Evolutionary conservation across 2,888 invertebrate genomes (phyloP), one percentile per base, ranked within the genome.

Genomic region (Xanthia togata): DNA sequence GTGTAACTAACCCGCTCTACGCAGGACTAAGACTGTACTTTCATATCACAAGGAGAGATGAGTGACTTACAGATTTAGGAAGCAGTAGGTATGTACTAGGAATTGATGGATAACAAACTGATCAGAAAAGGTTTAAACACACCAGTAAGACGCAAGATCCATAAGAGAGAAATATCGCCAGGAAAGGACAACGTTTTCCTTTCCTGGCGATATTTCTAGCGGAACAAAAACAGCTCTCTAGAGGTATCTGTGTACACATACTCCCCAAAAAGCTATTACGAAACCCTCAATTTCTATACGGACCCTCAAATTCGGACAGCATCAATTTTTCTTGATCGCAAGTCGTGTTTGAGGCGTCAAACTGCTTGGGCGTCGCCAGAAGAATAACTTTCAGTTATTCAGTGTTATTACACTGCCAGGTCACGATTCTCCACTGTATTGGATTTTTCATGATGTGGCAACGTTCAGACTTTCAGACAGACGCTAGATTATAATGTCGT

Each of bases 401-500:
- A 80, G 60, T 71, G 76, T 76, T 70, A 89, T 89, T 87, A 83
- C 62, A 78, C 63, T 81, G 76, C 78, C 90, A 83, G 75, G 90
- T 90, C 89, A 90, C 89, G 89, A 85, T 80, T 71, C 80, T 70
- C 75, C 41, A 76, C 81, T 86, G 85, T 89, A 90, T 90, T 88
- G 89, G 89, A 89, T 88, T 89, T 90, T 87, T 84, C 85, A 90
- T 87, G 85, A 88, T 86, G 86, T 83, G 78, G 57, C 80, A 55
- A 73, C 70, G 78, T 84, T 81, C 80, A 82, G 83, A 70, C 77
- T 70, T 80, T 70, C 70, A 82, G 81, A 79, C 78, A 73, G 64
- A 79, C 68, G 77, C 82, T 74, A 77, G 74, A 83, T 84, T 89
- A 85, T 80, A 83, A 80, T 82, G 76, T 78, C 76, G 57, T 78